Conservation (phyloP, 2,888 invertebrate genomes). For the Suillia variegata region DNA sequence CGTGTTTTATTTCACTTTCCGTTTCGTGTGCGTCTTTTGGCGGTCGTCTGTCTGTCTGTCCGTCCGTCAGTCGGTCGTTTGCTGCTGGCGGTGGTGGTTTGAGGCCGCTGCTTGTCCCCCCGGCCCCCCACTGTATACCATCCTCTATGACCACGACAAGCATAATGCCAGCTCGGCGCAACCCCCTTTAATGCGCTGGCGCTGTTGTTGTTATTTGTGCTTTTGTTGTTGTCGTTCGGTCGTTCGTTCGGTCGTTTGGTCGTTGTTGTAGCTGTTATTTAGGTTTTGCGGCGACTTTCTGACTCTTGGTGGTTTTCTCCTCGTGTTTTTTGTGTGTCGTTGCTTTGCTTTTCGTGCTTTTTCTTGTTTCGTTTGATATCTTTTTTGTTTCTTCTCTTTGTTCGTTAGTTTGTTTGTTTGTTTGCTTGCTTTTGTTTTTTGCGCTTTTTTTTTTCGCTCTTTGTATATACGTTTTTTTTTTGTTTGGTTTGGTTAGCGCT, state of each 20-base stretch:
- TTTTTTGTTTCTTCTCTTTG: conserved; percentile 38
- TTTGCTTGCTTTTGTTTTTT: background rate
- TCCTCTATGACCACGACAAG: background rate
- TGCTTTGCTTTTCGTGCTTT: too few species aligned
- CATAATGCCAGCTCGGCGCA: too few species aligned
- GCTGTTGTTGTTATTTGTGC: conserved; percentile 10
- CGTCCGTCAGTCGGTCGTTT: too few species aligned
- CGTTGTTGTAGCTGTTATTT: too few species aligned
- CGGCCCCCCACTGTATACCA: background rate
- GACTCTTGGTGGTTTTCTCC: too few species aligned
- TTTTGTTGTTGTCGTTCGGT: conserved; percentile 25
- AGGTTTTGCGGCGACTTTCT: too few species aligned
- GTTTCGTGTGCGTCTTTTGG: background rate
- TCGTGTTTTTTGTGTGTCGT: too few species aligned
- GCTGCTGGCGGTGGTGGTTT: background rate
- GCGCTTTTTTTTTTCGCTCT: background rate
- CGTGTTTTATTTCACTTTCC: background rate
- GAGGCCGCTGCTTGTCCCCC: background rate
- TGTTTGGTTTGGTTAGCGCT: background rate
- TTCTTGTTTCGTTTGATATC: too few species aligned
- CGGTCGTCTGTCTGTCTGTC: too few species aligned
- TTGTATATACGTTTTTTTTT: too few species aligned
- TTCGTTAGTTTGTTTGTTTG: conserved; percentile 34
- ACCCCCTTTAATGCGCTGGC: too few species aligned
- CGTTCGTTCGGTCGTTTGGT: conserved; percentile 37